Percentiles rank a stretch among this genome's conserved stretches.
Evolutionary conservation across 2,888 invertebrate genomes (phyloP).

Genomic region (Tipula lateralis): DNA sequence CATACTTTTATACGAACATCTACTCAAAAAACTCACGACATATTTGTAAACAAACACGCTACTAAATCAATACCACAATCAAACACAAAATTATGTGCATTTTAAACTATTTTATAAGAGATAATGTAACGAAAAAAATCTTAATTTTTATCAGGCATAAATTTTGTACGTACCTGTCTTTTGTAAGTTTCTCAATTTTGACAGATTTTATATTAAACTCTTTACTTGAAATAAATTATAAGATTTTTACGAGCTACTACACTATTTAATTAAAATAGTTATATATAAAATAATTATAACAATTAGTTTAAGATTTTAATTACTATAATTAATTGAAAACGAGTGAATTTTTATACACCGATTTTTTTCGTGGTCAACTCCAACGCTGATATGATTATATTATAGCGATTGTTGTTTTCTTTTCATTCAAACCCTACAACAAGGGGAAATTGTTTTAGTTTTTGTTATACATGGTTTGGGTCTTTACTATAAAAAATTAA

Average conservation of each 20-base stretch:
- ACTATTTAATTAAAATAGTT: background rate
- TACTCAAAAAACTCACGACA: background rate
- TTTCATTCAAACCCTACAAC: constrained; percentile 25
- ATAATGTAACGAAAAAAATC: background rate
- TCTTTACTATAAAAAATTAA: background rate
- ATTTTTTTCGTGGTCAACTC: constrained; percentile 27
- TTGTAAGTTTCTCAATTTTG: constrained; percentile 27
- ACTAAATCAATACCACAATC: background rate
- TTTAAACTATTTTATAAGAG: background rate
- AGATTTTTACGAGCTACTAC: background rate
- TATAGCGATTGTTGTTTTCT: constrained; percentile 20
- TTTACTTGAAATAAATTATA: constrained; percentile 4
- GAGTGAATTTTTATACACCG: background rate
- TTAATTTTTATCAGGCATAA: background rate
- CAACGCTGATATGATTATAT: constrained; percentile 28
- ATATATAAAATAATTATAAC: background rate
- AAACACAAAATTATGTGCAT: background rate
- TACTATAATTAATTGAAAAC: background rate
- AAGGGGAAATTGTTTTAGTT: constrained; percentile 14
- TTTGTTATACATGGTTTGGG: background rate
- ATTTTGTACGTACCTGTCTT: constrained; percentile 25
- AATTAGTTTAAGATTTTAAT: background rate
- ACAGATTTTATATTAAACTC: constrained; percentile 24
- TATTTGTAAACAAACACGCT: background rate
- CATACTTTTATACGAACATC: background rate